Evolutionary conservation across 2,113 vertebrate species (phyloP).

Genomic region (Gymnorhina tibicen): DNA sequence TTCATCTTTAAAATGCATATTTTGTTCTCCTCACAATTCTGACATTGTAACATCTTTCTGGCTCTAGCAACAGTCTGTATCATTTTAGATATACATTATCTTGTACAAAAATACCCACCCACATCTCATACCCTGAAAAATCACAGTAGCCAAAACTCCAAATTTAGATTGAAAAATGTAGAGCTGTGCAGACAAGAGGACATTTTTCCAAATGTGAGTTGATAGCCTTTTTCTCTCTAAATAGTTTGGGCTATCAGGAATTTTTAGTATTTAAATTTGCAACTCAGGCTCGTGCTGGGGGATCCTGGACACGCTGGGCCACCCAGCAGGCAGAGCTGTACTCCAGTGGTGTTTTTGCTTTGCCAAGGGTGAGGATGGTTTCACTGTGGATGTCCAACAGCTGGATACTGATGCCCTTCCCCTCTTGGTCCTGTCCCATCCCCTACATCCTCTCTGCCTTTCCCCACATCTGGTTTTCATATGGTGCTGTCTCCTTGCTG

Average conservation of each 20-base stretch:
- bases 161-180: not conserved
- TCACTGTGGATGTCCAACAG: not conserved
- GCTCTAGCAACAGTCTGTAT: conserved; percentile 10
- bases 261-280: not conserved
- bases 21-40: conserved; percentile 2
- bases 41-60: conserved; percentile 14
- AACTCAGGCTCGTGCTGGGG: not conserved
- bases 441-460: not conserved
- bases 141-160: conserved; percentile 5
- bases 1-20: not conserved
- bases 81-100: conserved; percentile 20
- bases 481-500: not conserved
- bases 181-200: not conserved
- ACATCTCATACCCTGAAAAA: conserved; percentile 21
- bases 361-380: not conserved
- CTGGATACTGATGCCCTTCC: not conserved
- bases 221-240: not conserved
- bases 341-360: not conserved
- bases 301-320: not conserved
- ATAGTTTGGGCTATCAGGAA: not conserved
- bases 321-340: not conserved
- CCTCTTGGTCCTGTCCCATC: not conserved
- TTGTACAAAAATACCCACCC: conserved; percentile 42
- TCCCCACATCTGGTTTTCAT: not conserved
- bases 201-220: not conserved